Evolutionary conservation across 2,797 vertebrate species (phyloP).

Genomic region (Epinephelus awoara): DNA sequence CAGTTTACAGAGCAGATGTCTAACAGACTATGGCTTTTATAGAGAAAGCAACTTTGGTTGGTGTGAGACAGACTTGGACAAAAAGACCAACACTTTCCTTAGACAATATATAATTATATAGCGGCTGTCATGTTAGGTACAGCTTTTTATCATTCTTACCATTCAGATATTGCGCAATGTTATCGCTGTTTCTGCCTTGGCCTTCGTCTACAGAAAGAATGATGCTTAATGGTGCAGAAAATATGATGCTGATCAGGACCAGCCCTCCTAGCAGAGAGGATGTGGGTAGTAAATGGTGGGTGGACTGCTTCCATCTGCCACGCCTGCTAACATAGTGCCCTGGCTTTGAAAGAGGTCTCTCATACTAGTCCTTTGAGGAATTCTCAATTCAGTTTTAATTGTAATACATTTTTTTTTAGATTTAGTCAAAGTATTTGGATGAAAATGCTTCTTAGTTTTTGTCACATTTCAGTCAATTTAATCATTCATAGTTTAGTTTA

Average conservation of each 20-base stretch:
- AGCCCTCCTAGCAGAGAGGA: conserved; percentile 44
- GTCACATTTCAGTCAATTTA: too few relatives aligned
- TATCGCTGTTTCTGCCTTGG: conserved; percentile 9
- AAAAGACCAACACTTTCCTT: background rate
- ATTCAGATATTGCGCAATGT: conserved; percentile 34
- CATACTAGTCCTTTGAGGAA: conserved; percentile 28
- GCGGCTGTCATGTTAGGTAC: background rate
- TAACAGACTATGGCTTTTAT: background rate
- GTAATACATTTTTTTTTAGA: too few relatives aligned
- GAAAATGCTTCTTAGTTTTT: too few relatives aligned
- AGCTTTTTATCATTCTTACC: background rate
- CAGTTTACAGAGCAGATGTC: background rate
- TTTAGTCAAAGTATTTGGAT: too few relatives aligned
- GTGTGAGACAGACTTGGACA: conserved; percentile 4
- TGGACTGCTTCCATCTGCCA: conserved; percentile 56
- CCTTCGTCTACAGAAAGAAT: conserved; percentile 29
- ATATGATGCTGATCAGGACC: conserved; percentile 50
- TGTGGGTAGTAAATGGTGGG: conserved; percentile 53
- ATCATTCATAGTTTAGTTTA: too few relatives aligned
- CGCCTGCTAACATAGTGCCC: conserved; percentile 41
- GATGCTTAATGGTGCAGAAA: conserved; percentile 59
- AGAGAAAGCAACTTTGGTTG: background rate
- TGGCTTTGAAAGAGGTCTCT: conserved; percentile 21
- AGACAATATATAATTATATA: background rate
- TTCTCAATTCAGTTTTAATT: conserved; percentile 16